phyloP scores from a whole-genome alignment of 35 echinoderm and acorn worm genomes.

The Heliocidaris tuberculata region DNA sequence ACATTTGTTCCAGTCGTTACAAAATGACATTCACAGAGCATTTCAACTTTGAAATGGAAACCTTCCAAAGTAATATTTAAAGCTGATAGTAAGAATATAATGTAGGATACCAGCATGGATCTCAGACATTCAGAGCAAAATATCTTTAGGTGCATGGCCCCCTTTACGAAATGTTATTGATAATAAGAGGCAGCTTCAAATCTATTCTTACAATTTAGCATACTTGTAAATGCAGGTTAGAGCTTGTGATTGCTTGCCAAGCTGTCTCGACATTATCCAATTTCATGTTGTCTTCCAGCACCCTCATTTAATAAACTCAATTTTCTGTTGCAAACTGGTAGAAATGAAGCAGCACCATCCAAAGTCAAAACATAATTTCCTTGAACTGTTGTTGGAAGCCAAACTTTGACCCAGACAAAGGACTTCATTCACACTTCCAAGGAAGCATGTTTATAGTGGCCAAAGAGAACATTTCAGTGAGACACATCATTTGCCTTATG shows the following conservation, averaged over 20 bases:
- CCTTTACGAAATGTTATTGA: too few relatives aligned
- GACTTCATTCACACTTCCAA: not conserved
- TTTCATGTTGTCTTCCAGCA: not conserved
- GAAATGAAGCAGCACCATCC: not conserved
- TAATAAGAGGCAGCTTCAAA: too few relatives aligned
- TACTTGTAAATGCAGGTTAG: not conserved
- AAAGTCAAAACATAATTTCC: not conserved
- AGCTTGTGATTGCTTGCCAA: not conserved
- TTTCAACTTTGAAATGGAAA: too few relatives aligned
- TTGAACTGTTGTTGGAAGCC: not conserved
- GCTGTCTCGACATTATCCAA: slow-evolving; percentile 2
- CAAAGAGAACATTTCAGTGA: not conserved
- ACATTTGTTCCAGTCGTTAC: too few relatives aligned
- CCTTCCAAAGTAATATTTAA: too few relatives aligned
- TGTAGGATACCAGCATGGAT: too few relatives aligned
- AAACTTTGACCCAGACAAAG: not conserved
- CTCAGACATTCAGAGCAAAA: too few relatives aligned
- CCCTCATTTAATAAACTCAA: not conserved
- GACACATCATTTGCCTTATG: not conserved
- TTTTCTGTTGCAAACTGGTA: not conserved
- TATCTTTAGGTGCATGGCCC: too few relatives aligned
- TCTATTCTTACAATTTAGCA: not conserved
- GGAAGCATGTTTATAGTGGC: not conserved
- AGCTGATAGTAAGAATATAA: too few relatives aligned
- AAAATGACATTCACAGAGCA: too few relatives aligned